Evolutionary conservation across 2,113 vertebrate genomes (phyloP), one percentile per base, ranked within the genome.

Genomic region (Sigmodon hispidus): DNA sequence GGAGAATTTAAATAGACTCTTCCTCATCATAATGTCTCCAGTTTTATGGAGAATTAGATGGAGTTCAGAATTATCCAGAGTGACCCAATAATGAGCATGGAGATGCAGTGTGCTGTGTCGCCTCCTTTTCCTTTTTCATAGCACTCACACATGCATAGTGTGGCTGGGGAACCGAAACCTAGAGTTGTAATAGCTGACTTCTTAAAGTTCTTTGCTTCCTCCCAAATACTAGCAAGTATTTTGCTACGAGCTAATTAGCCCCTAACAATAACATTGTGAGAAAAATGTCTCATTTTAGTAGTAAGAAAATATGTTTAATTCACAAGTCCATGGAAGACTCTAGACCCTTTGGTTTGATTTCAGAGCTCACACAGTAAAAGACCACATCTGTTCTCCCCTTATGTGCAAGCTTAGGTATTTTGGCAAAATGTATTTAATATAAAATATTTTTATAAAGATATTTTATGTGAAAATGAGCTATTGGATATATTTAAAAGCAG

Each of bases 401-500:
- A 36, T 75, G 24, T 52, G 10, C 7, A 91, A 80, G 12, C 24
- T 34, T 86, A 81, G 45, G 31, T 3, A 24, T 52, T 87, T 89
- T 94, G 26, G 43, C 26, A 69, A 57, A 87, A 3, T 70, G 21
- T 86, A 2, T n/a, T 83, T 57, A 77, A 21, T 9, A 67, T n/a
- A 91, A 91, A 43, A 12, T 76, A 84, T 73, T 45, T 86, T 31
- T n/a, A 22, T 21, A 7, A 45, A 90, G 65, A 73, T 73, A 72
- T 45, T 17, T 76, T 81, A 92, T 13, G n/a, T 70, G 3, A 87
- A 91, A 86, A 59, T 43, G 13, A 4, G 72, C 91, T 96, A 76
- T 67, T 87, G 2, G 31, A 17, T 94, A 93, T 93, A 94, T 93
- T 97, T 87, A 75, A 92, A 96, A 95, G 89, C 67, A 96, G n/a